phyloP scores from a whole-genome alignment of 2,888 invertebrate genomes.

The Malacosoma neustria region DNA sequence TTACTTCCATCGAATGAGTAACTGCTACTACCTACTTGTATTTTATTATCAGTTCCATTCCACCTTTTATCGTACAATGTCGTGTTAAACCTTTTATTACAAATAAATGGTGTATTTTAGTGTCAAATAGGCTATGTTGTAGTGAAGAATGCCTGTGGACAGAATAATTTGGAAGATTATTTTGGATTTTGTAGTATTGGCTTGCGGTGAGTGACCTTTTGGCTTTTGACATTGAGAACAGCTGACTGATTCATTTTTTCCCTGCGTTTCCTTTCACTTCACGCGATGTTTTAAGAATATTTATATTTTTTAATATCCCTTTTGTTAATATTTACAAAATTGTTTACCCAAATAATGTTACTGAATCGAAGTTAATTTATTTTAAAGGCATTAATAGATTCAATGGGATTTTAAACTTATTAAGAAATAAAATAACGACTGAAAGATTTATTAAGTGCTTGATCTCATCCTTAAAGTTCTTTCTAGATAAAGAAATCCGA shows the following conservation, averaged over 20 bases:
- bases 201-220: slow-evolving; percentile 37
- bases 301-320: no score
- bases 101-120: slow-evolving; percentile 10
- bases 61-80: slow-evolving; percentile 13
- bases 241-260: not conserved
- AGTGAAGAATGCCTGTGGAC: slow-evolving; percentile 34
- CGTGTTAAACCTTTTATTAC: slow-evolving; percentile 7
- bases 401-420: no score
- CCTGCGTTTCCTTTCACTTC: not conserved
- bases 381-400: no score
- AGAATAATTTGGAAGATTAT: slow-evolving; percentile 45
- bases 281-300: not conserved
- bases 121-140: slow-evolving; percentile 6
- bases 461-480: no score
- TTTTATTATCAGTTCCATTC: slow-evolving; percentile 26
- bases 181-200: slow-evolving; percentile 42
- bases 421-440: no score
- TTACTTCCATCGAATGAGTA: no score
- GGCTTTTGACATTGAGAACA: not conserved
- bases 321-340: no score
- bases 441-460: no score
- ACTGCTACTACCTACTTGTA: slow-evolving; percentile 17
- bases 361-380: no score
- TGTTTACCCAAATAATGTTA: no score
- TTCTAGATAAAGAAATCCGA: no score